These are phyloP conservation scores for Drosophila aff. DNA, from an alignment of 1,140 invertebrate species.

Conservation along the genomic window DNA sequence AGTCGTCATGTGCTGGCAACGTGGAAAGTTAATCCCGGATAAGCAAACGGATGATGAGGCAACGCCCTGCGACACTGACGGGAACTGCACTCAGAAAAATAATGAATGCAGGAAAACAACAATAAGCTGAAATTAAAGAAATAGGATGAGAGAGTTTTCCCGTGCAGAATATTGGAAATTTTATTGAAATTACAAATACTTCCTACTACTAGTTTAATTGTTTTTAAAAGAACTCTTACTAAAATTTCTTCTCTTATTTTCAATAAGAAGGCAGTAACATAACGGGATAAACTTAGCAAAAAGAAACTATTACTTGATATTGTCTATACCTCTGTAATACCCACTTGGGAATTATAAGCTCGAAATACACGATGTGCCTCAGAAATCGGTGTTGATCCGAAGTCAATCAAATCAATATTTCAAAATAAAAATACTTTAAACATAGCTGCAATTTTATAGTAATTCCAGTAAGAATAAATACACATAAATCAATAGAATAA, in stretches of 20 bases:
- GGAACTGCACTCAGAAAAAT: constrained; percentile 2
- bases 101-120: background rate
- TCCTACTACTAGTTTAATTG: too few relatives aligned
- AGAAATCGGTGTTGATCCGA: too few relatives aligned
- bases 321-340: background rate
- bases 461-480: background rate
- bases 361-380: background rate
- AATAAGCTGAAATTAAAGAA: background rate
- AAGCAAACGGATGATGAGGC: constrained; percentile 64
- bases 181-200: too few relatives aligned
- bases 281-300: background rate
- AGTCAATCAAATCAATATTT: background rate
- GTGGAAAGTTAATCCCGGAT: constrained; percentile 71
- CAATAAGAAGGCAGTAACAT: background rate
- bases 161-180: background rate
- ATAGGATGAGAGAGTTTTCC: accelerated
- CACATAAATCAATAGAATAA: background rate
- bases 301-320: background rate
- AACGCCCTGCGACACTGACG: constrained; percentile 62
- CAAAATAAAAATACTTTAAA: background rate
- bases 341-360: background rate
- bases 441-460: background rate
- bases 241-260: background rate
- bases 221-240: too few relatives aligned
- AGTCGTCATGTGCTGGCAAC: constrained; percentile 63